phyloP scores from a whole-genome alignment of 2,113 vertebrate genomes.

The Xenopus borealis region DNA sequence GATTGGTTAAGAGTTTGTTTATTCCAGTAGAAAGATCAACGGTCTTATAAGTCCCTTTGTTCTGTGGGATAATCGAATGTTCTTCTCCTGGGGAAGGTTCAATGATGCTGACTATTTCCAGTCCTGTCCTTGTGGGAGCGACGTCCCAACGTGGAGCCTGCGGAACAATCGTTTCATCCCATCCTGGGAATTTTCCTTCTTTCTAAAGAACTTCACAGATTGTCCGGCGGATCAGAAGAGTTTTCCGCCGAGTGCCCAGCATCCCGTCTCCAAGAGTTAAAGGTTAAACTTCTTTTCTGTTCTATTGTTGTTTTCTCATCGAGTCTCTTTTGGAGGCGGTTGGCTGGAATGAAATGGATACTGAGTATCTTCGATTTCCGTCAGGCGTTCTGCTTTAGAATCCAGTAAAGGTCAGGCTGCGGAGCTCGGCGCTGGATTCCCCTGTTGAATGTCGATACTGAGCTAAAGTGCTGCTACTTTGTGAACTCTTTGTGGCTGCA shows the following conservation, averaged over 20 bases:
- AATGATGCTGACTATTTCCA: no score
- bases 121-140: no score
- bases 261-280: slow-evolving; percentile 10
- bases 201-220: slow-evolving; percentile 11
- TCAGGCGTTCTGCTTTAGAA: slow-evolving; percentile 26
- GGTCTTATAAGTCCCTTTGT: no score
- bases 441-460: slow-evolving; percentile 28
- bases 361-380: slow-evolving; percentile 25
- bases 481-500: slow-evolving; percentile 21
- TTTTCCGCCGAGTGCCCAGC: slow-evolving; percentile 17
- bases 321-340: slow-evolving; percentile 5
- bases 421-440: slow-evolving; percentile 16
- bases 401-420: slow-evolving; percentile 27
- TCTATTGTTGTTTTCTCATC: slow-evolving; percentile 17
- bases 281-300: slow-evolving; percentile 17
- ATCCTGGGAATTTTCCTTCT: background rate
- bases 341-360: slow-evolving; percentile 36
- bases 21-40: no score
- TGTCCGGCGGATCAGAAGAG: background rate
- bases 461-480: slow-evolving; percentile 28
- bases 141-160: background rate
- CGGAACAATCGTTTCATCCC: no score
- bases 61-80: no score
- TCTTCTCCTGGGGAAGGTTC: no score
- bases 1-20: no score